phyloP scores from a whole-genome alignment of 2,797 vertebrate species.

The Chiropotes sagulatus region DNA sequence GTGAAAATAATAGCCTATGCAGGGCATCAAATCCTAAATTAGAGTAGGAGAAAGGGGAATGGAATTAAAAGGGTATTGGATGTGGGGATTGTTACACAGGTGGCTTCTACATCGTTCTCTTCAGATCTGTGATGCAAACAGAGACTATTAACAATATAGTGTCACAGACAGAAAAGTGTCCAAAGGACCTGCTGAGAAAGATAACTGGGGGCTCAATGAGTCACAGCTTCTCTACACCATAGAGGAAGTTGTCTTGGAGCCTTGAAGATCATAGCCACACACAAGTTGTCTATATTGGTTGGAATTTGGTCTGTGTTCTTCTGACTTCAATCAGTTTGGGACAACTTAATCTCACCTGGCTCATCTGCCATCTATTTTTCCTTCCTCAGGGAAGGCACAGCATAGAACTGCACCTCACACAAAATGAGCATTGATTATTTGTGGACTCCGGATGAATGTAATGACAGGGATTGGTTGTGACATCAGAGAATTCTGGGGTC shows the following conservation, averaged over 20 bases:
- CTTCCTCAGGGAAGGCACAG: not conserved
- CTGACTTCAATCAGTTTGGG: not conserved
- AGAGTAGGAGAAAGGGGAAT: not conserved
- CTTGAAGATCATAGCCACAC: not conserved
- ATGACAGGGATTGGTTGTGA: not conserved
- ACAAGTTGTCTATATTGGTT: not conserved
- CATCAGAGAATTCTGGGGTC: not conserved
- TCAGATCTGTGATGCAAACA: not conserved
- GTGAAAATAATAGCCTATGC: not conserved
- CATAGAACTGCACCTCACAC: not conserved
- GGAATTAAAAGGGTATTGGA: not conserved
- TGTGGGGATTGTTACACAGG: not conserved
- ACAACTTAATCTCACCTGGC: not conserved
- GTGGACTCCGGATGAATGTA: not conserved
- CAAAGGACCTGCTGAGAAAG: not conserved
- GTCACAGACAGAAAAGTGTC: not conserved
- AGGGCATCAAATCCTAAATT: not conserved
- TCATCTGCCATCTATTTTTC: fast-evolving
- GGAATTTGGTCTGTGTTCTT: not conserved
- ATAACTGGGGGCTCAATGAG: not conserved
- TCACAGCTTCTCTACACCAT: not conserved
- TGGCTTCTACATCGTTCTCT: not conserved
- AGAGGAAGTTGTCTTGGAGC: fast-evolving
- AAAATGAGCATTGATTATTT: not conserved
- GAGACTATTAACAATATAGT: not conserved